These are phyloP conservation scores for Clepsis dumicolana DNA, from an alignment of 2,888 invertebrate genomes.

Conservation along the genomic window DNA sequence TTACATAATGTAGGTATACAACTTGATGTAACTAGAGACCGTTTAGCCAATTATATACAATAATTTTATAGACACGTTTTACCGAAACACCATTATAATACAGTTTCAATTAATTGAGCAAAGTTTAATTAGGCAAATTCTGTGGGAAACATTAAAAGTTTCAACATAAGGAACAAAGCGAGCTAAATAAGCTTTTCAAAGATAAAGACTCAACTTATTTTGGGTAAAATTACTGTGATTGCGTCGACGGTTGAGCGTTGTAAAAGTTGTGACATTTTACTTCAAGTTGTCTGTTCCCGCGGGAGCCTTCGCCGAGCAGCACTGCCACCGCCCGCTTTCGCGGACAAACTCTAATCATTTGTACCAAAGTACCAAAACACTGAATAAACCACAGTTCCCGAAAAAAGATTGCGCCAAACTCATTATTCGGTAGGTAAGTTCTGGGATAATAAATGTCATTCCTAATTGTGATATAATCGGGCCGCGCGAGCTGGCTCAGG, in stretches of 20 bases:
- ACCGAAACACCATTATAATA: neutral
- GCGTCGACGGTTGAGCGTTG: neutral
- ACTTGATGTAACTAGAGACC: neutral
- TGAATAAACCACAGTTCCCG: neutral
- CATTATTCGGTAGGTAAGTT: neutral
- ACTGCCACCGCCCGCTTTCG: neutral
- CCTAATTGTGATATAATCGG: neutral
- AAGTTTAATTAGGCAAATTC: neutral
- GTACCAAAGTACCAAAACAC: neutral
- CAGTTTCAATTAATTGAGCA: neutral
- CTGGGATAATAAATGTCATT: neutral
- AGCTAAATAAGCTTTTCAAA: constrained; percentile 7
- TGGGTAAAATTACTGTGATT: constrained; percentile 4
- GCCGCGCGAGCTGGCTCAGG: neutral
- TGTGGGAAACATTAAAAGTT: constrained; percentile 2
- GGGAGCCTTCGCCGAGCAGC: neutral
- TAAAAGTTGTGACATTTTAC: constrained; percentile 2
- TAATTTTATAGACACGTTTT: neutral
- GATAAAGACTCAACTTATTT: constrained; percentile 1
- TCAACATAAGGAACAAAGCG: neutral
- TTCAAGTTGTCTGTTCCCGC: neutral
- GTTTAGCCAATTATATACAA: neutral
- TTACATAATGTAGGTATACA: neutral
- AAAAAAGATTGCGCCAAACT: neutral
- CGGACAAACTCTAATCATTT: neutral